Evolutionary conservation across 2,888 invertebrate genomes (phyloP), one percentile per base, ranked within the genome.

Genomic region (Punctoribates punctum): DNA sequence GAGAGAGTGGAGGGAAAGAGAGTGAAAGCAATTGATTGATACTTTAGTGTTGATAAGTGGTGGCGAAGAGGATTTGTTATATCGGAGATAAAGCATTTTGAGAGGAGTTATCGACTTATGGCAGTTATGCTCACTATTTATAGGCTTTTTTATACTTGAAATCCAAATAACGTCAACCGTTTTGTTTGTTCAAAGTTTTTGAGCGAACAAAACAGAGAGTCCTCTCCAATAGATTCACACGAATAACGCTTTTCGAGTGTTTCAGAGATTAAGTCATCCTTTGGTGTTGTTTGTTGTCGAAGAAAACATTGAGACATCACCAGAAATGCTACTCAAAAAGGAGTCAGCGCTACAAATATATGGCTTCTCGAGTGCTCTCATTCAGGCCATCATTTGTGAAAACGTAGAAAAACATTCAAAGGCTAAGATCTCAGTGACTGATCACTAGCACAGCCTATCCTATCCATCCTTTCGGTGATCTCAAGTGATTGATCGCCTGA

Each of bases 291-390:
- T 57, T 60, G 60, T 60, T 60, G 23, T 60, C 20, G 60, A 60
- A 60, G 60, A 60, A 60, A 60, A 60, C 60, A 60, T 60, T 60
- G 60, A 60, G 60, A 60, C 60, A 60, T 29, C 25, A 25, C 60
- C 27, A 60, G 29, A 60, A 60, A 25, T 25, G 25, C 20, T 17
- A n/a, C 20, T 23, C 25, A 51, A 51, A 51, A 20, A 25, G 27
- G 29, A 60, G 60, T 42, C 42, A 42, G 42, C 42, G 42, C 42
- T 42, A 42, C 42, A 27, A 25, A 60, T 60, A 60, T 60, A 60
- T 60, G 27, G 20, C 6, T 23, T 60, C 17, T 60, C 6, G 17
- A 60, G 60, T 60, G 60, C 27, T 27, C 60, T 60, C 60, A 60
- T 60, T 60, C 27, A 60, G 15, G 42, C 42, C 42, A 42, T 42